A percentile compares a stretch with the other conserved stretches of the same genome.
Evolutionary conservation across 2,888 invertebrate species (phyloP).

Genomic region (Halocaridina rubra): DNA sequence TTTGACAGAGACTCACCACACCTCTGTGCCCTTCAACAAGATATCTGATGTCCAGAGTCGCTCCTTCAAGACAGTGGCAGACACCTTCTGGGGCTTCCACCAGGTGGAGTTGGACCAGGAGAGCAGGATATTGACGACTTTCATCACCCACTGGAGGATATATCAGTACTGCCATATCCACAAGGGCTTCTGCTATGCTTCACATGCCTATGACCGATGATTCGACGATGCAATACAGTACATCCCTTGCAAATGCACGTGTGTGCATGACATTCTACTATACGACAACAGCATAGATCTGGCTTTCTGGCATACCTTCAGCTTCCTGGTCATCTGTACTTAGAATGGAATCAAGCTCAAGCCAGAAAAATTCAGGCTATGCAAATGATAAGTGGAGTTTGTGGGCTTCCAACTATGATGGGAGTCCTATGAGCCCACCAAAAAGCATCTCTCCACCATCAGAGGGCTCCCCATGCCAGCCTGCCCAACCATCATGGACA

Average conservation of each 20-base stretch:
- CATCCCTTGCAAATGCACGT: no score
- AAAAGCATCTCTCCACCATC: background rate
- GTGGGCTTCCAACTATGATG: constrained; percentile 22
- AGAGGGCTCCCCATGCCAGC: background rate
- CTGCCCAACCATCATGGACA: constrained; percentile 20
- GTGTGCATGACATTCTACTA: no score
- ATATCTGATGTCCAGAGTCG: background rate
- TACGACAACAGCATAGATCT: background rate
- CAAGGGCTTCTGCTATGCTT: background rate
- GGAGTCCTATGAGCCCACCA: background rate
- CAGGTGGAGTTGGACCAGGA: background rate
- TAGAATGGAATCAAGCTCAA: background rate
- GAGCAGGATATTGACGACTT: background rate
- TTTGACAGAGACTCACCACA: background rate
- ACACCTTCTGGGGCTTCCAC: background rate
- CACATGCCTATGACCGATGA: no score
- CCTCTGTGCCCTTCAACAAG: background rate
- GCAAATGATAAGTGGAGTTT: constrained; percentile 11
- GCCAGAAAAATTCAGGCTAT: constrained; percentile 38
- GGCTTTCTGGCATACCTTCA: background rate
- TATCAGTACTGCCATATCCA: background rate
- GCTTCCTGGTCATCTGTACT: background rate
- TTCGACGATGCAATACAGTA: no score
- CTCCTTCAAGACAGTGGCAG: background rate
- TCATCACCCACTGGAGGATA: background rate